A percentile compares a stretch with the other conserved stretches of the same genome.
Conservation (phyloP, 2,113 vertebrate species). For the Sinosuthora webbiana region DNA sequence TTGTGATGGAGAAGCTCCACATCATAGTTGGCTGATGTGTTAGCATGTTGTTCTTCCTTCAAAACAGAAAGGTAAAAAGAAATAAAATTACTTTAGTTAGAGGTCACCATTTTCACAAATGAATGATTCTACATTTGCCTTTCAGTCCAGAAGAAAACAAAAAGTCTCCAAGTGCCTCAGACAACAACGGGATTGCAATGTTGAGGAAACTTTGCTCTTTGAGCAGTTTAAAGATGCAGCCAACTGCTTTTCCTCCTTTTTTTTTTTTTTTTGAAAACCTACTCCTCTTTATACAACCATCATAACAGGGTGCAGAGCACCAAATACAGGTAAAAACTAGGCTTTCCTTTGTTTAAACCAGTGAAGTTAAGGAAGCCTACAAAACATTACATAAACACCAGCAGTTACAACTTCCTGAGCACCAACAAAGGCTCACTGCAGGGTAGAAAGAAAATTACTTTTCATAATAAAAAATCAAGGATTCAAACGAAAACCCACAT, state of each 20-base stretch:
- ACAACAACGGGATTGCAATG: not conserved
- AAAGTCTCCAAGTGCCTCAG: not conserved
- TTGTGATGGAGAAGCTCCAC: slow-evolving; percentile 97
- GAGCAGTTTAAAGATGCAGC: slow-evolving; percentile 70
- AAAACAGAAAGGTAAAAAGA: slow-evolving; percentile 19
- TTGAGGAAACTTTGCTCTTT: slow-evolving; percentile 7
- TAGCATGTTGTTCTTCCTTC: slow-evolving; percentile 98
- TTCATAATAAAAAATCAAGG: not conserved
- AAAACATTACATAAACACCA: not conserved
- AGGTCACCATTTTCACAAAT: not conserved
- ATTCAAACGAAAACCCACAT: not conserved
- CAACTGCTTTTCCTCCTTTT: not conserved
- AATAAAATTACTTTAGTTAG: not conserved
- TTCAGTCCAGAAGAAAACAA: slow-evolving; percentile 20
- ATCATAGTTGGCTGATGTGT: slow-evolving; percentile 98
- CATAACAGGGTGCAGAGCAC: not conserved
- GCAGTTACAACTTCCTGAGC: not conserved
- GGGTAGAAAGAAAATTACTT: not conserved
- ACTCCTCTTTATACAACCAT: not conserved
- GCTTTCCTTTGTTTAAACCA: not conserved
- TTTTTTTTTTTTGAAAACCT: not conserved
- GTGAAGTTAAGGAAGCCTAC: not conserved
- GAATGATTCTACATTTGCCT: slow-evolving; percentile 1
- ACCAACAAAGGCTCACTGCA: not conserved
- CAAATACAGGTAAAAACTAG: not conserved